Evolutionary conservation across 2,113 vertebrate species (phyloP).

Genomic region (Gorsachius goisagi): DNA sequence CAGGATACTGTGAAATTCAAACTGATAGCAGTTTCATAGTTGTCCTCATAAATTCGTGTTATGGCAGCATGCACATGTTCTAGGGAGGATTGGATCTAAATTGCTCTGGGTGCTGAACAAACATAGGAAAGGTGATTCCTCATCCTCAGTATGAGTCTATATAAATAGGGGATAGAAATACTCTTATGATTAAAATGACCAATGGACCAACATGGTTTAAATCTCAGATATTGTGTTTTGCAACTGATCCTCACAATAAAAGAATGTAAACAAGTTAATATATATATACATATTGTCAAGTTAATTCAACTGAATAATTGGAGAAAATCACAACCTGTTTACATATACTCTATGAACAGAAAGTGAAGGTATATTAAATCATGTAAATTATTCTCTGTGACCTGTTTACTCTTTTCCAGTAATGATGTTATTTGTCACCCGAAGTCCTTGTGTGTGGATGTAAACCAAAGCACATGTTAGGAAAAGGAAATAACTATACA

Average conservation of each 20-base stretch:
- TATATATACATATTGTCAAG: slow-evolving; percentile 31
- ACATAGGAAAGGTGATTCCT: neutral
- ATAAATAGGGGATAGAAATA: neutral
- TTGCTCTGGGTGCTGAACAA: neutral
- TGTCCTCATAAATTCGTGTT: neutral
- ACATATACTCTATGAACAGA: slow-evolving; percentile 25
- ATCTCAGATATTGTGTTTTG: neutral
- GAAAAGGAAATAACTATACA: slow-evolving; percentile 11
- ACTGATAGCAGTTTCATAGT: neutral
- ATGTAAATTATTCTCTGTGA: slow-evolving; percentile 60
- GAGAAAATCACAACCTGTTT: slow-evolving; percentile 58
- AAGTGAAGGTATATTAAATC: slow-evolving; percentile 54
- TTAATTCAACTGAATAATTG: slow-evolving; percentile 54
- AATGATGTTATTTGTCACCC: slow-evolving; percentile 63
- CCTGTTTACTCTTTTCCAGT: slow-evolving; percentile 54
- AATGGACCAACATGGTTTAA: neutral
- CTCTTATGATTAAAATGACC: neutral
- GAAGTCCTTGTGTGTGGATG: neutral
- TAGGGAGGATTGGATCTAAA: neutral
- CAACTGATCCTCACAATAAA: slow-evolving; percentile 3
- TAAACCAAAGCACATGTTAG: slow-evolving; percentile 29
- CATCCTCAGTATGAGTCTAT: neutral
- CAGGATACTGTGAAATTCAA: neutral
- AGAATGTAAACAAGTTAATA: slow-evolving; percentile 21
- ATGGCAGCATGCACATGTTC: neutral